phyloP scores from a whole-genome alignment of 2,888 invertebrate genomes.

The Chrysolina oricalcia region DNA sequence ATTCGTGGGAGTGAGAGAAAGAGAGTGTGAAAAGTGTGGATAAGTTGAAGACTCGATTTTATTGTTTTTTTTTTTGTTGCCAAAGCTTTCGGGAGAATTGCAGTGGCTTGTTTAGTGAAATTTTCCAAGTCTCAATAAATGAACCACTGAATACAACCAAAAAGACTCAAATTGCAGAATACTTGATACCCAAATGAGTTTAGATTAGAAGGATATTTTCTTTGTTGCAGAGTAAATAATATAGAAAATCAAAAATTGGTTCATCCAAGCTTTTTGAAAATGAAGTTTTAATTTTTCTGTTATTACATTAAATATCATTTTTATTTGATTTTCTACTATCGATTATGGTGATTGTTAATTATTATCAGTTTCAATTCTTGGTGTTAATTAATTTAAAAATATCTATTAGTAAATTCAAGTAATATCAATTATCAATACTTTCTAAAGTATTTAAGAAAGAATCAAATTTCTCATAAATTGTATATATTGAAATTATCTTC shows the following conservation, averaged over 20 bases:
- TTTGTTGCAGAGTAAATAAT: background rate
- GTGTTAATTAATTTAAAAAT: no score
- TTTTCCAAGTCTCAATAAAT: background rate
- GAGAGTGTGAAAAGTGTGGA: background rate
- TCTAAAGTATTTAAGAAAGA: no score
- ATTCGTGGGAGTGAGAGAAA: slow-evolving; percentile 32
- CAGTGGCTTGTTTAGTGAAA: slow-evolving; percentile 29
- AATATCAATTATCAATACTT: background rate
- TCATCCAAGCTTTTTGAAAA: no score
- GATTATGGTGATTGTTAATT: no score
- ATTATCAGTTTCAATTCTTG: no score
- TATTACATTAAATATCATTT: background rate
- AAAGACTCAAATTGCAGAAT: no score
- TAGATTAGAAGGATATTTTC: background rate
- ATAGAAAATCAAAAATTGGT: no score
- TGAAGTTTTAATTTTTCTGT: no score
- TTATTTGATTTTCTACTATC: no score
- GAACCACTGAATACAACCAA: background rate
- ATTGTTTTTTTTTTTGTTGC: slow-evolving; percentile 41
- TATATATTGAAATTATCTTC: no score
- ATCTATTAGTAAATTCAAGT: background rate
- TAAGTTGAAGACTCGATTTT: slow-evolving; percentile 25
- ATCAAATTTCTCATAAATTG: no score
- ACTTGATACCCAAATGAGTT: no score
- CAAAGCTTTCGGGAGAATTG: slow-evolving; percentile 39